phyloP scores from a whole-genome alignment of 2,113 vertebrate genomes.

The Corvus cornix region DNA sequence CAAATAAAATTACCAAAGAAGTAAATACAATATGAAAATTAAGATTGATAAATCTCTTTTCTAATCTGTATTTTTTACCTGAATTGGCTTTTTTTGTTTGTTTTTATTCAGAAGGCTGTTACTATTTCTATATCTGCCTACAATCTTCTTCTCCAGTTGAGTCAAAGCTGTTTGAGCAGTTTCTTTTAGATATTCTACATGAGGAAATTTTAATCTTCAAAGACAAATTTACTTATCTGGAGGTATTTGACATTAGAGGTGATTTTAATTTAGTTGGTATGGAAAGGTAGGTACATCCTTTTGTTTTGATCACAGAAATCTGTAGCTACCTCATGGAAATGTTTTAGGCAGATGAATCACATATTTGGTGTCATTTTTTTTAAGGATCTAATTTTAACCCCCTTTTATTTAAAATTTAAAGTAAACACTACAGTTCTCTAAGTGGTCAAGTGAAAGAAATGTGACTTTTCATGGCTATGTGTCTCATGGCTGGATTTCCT shows the following conservation, averaged over 20 bases:
- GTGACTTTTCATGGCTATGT: background rate
- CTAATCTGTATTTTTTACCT: background rate
- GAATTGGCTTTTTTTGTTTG: background rate
- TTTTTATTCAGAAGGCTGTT: background rate
- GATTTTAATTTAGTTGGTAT: background rate
- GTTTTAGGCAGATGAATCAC: background rate
- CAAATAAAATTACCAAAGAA: background rate
- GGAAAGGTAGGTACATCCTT: background rate
- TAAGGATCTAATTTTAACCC: background rate
- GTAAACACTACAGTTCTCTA: background rate
- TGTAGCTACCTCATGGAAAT: background rate
- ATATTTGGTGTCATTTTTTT: background rate
- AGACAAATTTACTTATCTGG: background rate
- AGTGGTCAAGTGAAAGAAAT: background rate
- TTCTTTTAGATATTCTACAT: background rate
- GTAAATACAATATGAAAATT: background rate
- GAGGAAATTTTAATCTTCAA: background rate
- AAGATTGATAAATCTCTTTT: background rate
- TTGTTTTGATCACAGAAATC: background rate
- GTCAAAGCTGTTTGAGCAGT: accelerated
- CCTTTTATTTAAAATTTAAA: background rate
- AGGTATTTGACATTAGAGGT: background rate
- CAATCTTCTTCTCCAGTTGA: background rate
- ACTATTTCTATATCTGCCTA: background rate
- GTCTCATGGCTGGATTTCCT: background rate